Percentiles rank a stretch among this genome's conserved stretches.
phyloP scores from a whole-genome alignment of 2,888 invertebrate genomes.

The Oeneis ivallda region DNA sequence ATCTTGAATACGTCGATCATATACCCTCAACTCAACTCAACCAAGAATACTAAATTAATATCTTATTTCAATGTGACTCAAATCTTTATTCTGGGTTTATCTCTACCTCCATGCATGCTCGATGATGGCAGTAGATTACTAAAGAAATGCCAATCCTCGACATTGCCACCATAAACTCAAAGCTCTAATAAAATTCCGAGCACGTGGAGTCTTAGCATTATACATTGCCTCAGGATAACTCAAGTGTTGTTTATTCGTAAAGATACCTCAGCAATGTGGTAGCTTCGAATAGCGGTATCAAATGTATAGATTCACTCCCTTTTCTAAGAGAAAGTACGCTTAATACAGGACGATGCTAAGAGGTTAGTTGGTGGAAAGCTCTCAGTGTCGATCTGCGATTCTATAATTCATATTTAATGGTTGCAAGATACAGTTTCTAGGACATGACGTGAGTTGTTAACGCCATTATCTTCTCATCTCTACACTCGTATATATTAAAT shows the following conservation, averaged over 20 bases:
- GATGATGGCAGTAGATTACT: background rate
- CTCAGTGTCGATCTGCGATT: conserved; percentile 20
- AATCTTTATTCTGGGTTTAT: background rate
- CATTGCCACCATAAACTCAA: background rate
- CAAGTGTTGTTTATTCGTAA: conserved; percentile 5
- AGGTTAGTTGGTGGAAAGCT: conserved; percentile 34
- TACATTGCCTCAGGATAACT: background rate
- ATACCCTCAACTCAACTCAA: too few species aligned
- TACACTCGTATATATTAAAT: background rate
- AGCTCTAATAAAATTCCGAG: background rate
- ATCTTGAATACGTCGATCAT: too few species aligned
- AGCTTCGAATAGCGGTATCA: conserved; percentile 17
- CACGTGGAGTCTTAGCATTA: background rate
- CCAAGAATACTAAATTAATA: too few species aligned
- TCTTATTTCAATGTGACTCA: too few species aligned
- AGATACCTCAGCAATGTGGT: conserved; percentile 2
- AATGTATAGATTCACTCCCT: conserved; percentile 32
- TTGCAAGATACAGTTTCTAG: conserved; percentile 17
- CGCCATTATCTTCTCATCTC: background rate
- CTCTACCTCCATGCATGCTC: background rate
- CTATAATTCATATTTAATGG: conserved; percentile 23
- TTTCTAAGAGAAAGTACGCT: conserved; percentile 40
- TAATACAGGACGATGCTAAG: conserved; percentile 39
- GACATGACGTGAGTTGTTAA: background rate
- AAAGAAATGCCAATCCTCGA: too few species aligned